Evolutionary conservation across 2,113 vertebrate genomes (phyloP), one percentile per base, ranked within the genome.

Genomic region (Isurus oxyrinchus): DNA sequence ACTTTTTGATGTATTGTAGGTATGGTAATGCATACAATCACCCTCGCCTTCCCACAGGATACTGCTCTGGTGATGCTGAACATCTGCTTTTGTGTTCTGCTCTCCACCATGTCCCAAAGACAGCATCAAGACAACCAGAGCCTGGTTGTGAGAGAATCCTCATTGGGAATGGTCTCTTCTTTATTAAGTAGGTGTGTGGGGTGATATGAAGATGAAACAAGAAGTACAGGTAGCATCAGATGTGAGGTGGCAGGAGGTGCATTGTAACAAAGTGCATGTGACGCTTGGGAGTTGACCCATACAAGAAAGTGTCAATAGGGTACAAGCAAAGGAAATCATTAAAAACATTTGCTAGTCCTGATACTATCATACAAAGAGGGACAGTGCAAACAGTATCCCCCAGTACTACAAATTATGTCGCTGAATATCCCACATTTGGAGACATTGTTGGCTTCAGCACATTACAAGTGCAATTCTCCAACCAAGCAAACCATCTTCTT

Each of bases 401-500:
- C 31, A 61, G 16, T 8, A 35, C 5, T 35, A 93, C 59, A 63
- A 93, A 63, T 61, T 14, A 61, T 59, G 13, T 23, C 4, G 27
- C 96, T 81, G 81, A 96, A 96, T 49, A 31, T 55, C 63, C 25
- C 63, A n/a, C 1, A 79, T 95, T n/a, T 81, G 67, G 21, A 59
- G 94, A 96, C 53, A 96, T 96, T 6, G 19, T 8, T 94, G 90
- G 53, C 11, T n/a, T 27, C 49, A 76, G 88, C n/a, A 44, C 53
- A 27, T 11, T 96, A 49, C n/a, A 1, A 96, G 67, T 96, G 91
- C 44, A 96, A 95, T 90, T 44, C 79, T 72, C 87, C 57, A 59
- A 66, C 88, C 90, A 96, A 91, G 96, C 67, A 96, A 96, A 96
- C 95, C 96, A 96, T 79, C 91, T 96, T 93, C 67, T 0, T 86